Evolutionary conservation across 2,888 invertebrate species (phyloP), one percentile per base, ranked within the genome.

Genomic region (Brenthis ino): DNA sequence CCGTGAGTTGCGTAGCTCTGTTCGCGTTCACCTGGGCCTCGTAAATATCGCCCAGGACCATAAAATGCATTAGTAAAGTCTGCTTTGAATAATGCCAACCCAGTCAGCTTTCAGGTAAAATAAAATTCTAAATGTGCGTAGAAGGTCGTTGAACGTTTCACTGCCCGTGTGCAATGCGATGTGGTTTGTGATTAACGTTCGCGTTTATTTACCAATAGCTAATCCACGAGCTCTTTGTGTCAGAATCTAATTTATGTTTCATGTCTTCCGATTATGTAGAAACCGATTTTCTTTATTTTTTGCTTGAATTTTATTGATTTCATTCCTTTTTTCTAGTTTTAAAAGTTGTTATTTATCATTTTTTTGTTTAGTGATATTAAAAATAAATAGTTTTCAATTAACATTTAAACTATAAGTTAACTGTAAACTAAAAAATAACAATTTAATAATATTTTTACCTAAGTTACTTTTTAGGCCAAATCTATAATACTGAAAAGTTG

Each of bases 51-150:
- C 82, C 81, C 79, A 81, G 83, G 85, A 82, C 85, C 89, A 86
- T 89, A 88, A 88, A 89, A 89, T 88, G 88, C 88, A 89, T 89
- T 89, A 89, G 88, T 88, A 88, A 72, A 86, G 83, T 84, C 85
- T 85, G 82, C 82, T 84, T 85, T 88, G 88, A 89, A 88, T 88
- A 89, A 89, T 87, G 86, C 80, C 76, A 71, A 80, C 80, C 66
- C 72, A 68, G 67, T 67, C 68, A 72, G 74, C 74, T 79, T 80
- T 82, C 64, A 57, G 68, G 68, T 60, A 60, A 70, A 72, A 72
- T 68, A 68, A 72, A 72, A 72, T 64, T 69, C 65, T 65, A 53
- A 68, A 71, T 65, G 64, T 68, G 66, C 61, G 68, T 67, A 60
- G 58, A 64, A 58, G 64, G 57, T 69, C 56, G 51, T 66, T 50